These are phyloP conservation scores for Steinernema feltiae DNA, from an alignment of 1,140 invertebrate genomes.

Conservation along the genomic window DNA sequence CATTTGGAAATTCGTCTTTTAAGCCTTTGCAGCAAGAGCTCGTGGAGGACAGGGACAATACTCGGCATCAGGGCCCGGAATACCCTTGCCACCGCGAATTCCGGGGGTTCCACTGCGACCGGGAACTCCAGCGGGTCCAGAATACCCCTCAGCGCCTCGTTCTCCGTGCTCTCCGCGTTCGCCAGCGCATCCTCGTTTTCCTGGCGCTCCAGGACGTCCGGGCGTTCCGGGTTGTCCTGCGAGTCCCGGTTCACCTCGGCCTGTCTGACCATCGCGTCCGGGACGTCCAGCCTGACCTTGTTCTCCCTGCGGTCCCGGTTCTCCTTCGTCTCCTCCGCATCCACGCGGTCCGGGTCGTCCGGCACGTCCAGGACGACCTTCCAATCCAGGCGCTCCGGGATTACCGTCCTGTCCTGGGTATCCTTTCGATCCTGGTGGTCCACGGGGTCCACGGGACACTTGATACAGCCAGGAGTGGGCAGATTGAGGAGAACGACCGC, in stretches of 20 bases:
- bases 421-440: constrained; percentile 28
- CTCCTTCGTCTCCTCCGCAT: neutral
- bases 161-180: neutral
- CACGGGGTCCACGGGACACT: constrained; percentile 25
- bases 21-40: neutral
- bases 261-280: constrained; percentile 12
- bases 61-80: neutral
- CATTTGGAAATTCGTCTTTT: neutral
- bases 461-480: constrained; percentile 19
- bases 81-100: neutral
- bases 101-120: constrained; percentile 9
- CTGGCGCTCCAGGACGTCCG: constrained; percentile 25
- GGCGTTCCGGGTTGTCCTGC: constrained; percentile 19
- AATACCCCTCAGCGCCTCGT: neutral
- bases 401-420: constrained; percentile 19
- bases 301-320: constrained; percentile 23
- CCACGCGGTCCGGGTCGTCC: constrained; percentile 17
- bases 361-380: constrained; percentile 15
- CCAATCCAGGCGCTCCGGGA: constrained; percentile 21
- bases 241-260: neutral
- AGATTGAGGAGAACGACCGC: neutral
- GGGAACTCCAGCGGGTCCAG: neutral
- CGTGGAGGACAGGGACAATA: neutral
- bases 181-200: constrained; percentile 12
- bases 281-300: constrained; percentile 22